These are phyloP conservation scores for Limosa lapponica DNA, from an alignment of 2,797 vertebrate species.

Conservation along the genomic window DNA sequence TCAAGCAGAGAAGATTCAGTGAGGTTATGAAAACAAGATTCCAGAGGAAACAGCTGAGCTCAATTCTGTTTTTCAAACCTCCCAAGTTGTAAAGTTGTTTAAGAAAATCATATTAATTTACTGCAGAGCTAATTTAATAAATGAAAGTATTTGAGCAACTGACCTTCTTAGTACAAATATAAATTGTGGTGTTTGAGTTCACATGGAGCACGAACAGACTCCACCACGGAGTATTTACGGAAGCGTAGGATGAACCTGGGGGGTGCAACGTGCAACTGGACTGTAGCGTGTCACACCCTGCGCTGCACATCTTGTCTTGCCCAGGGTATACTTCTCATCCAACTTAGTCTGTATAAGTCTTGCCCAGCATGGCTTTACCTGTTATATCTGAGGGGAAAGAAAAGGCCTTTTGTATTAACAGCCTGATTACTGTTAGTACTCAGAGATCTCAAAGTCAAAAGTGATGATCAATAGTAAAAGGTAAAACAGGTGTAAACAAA, in stretches of 20 bases:
- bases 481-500: neutral
- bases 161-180: constrained; percentile 71
- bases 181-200: constrained; percentile 56
- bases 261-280: neutral
- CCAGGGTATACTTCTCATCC: neutral
- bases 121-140: constrained; percentile 78
- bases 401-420: neutral
- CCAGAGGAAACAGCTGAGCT: constrained; percentile 48
- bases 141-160: constrained; percentile 75
- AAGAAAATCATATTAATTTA: constrained; percentile 75
- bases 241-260: neutral
- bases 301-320: neutral
- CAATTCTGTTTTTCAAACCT: constrained; percentile 71
- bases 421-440: neutral
- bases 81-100: constrained; percentile 73
- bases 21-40: constrained; percentile 76
- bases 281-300: neutral
- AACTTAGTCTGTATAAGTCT: neutral
- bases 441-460: neutral
- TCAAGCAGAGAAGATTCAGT: constrained; percentile 44
- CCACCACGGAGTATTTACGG: constrained; percentile 6
- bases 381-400: neutral
- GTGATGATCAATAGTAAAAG: neutral
- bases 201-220: constrained; percentile 12
- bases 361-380: neutral